Evolutionary conservation across 2,888 invertebrate genomes (phyloP).

Genomic region (Eupithecia subumbrata): DNA sequence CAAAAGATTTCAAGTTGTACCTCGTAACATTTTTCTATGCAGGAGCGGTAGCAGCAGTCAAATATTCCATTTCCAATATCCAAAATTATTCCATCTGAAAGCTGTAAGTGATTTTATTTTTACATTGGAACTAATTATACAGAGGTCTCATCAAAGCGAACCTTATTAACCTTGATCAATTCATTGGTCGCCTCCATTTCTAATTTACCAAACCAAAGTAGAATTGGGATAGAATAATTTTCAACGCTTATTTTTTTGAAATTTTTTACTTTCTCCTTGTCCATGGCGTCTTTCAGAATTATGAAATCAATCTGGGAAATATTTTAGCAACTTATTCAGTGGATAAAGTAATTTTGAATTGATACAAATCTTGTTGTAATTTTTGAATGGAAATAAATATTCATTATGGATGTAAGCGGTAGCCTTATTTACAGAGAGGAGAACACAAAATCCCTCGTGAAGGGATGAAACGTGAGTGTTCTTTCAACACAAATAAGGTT

Average conservation of each 20-base stretch:
- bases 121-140: conserved; percentile 39
- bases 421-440: too few relatives aligned
- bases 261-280: conserved; percentile 35
- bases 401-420: too few relatives aligned
- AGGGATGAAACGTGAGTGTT: too few relatives aligned
- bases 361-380: background rate
- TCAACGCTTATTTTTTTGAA: conserved; percentile 28
- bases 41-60: conserved; percentile 25
- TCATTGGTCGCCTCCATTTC: conserved; percentile 50
- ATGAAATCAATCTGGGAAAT: conserved; percentile 45
- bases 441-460: too few relatives aligned
- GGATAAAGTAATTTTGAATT: background rate
- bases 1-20: conserved; percentile 3
- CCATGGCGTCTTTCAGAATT: conserved; percentile 53
- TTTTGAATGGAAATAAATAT: background rate
- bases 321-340: background rate
- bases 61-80: conserved; percentile 43
- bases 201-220: conserved; percentile 49
- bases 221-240: conserved; percentile 48
- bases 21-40: conserved; percentile 31
- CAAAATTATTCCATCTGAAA: conserved; percentile 48
- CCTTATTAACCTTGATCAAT: conserved; percentile 57
- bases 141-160: conserved; percentile 43
- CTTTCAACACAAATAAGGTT: too few relatives aligned
- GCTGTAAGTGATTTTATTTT: conserved; percentile 54